phyloP scores from a whole-genome alignment of 2,888 invertebrate genomes.

The Leucophenga maculata region DNA sequence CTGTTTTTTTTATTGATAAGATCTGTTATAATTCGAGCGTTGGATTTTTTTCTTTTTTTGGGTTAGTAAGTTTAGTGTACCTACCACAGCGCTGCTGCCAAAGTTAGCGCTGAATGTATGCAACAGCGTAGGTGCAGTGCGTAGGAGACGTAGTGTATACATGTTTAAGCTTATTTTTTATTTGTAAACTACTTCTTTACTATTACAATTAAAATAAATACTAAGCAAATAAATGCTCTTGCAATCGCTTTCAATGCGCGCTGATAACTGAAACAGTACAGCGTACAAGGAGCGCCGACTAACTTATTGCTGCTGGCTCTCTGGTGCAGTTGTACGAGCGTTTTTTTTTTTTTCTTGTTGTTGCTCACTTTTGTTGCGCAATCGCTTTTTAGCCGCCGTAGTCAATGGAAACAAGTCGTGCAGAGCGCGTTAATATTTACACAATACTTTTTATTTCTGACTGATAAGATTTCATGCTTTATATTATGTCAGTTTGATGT shows the following conservation, averaged over 20 bases:
- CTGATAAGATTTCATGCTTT: too few species aligned
- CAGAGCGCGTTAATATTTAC: too few species aligned
- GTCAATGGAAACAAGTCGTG: too few species aligned
- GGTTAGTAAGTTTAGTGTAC: slow-evolving; percentile 26
- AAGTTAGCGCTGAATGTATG: slow-evolving; percentile 50
- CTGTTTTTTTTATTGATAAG: background rate
- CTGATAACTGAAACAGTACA: slow-evolving; percentile 3
- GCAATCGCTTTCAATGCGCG: background rate
- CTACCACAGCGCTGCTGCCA: slow-evolving; percentile 49
- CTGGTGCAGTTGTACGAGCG: background rate
- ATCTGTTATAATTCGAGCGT: background rate
- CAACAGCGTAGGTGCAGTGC: slow-evolving; percentile 37
- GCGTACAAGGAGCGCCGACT: background rate
- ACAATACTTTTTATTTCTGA: too few species aligned
- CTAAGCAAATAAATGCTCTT: background rate
- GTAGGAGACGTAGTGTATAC: slow-evolving; percentile 48
- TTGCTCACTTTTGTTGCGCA: background rate
- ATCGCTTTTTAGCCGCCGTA: background rate
- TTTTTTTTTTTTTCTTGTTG: background rate
- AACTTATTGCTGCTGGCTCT: background rate
- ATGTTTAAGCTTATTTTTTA: slow-evolving; percentile 34
- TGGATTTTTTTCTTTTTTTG: background rate
- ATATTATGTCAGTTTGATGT: too few species aligned
- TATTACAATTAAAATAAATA: slow-evolving; percentile 8
- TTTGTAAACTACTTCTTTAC: background rate